phyloP scores from a whole-genome alignment of 2,888 invertebrate genomes.

The Gastracanthus pulcherrimus region DNA sequence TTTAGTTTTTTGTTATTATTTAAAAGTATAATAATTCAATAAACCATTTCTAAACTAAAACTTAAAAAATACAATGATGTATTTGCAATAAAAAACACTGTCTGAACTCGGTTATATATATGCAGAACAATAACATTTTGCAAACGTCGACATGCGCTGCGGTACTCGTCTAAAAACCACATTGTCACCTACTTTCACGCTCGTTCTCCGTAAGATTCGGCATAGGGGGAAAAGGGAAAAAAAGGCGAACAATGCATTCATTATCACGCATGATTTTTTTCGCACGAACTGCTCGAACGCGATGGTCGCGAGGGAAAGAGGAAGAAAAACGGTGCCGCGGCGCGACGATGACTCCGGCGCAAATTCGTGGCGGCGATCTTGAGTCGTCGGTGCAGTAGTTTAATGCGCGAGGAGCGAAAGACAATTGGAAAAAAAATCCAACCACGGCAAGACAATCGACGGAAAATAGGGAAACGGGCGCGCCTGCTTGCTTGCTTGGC shows the following conservation, averaged over 20 bases:
- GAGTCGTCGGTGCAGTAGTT: not conserved
- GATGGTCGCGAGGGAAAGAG: not conserved
- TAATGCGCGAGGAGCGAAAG: not conserved
- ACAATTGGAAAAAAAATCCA: not conserved
- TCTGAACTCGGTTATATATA: not conserved
- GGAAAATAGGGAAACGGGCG: not conserved
- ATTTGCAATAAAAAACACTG: too few species aligned
- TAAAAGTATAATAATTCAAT: not conserved
- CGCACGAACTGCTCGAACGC: too few species aligned
- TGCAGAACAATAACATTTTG: not conserved
- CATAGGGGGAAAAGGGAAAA: not conserved
- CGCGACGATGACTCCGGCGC: not conserved
- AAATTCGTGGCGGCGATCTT: too few species aligned
- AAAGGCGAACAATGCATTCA: slow-evolving; percentile 33
- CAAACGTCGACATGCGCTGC: too few species aligned
- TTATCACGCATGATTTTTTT: slow-evolving; percentile 1
- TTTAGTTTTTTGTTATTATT: not conserved
- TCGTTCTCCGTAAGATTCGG: not conserved
- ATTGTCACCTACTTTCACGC: slow-evolving; percentile 39
- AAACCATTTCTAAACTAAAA: not conserved
- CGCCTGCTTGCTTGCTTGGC: not conserved
- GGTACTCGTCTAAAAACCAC: too few species aligned
- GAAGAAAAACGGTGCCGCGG: not conserved
- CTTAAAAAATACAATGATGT: too few species aligned
- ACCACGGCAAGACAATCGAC: not conserved